Conservation (phyloP, 2,113 vertebrate species). For the Indri indri region DNA sequence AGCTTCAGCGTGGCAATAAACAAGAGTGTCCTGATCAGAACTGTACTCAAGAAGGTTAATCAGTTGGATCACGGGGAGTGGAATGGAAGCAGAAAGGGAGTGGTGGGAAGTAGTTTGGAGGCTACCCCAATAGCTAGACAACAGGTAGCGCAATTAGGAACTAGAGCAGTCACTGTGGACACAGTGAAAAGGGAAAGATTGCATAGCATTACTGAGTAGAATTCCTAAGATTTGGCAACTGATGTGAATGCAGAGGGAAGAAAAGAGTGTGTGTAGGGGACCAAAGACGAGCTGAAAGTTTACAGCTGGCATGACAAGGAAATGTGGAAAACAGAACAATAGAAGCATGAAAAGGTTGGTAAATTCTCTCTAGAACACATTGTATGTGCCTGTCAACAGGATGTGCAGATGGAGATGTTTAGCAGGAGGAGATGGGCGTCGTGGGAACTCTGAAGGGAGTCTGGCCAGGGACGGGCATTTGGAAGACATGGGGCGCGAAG, state of each 20-base stretch:
- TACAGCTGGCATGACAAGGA: background rate
- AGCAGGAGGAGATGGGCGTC: background rate
- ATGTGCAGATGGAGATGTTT: background rate
- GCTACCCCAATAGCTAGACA: background rate
- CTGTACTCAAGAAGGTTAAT: background rate
- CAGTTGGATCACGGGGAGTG: background rate
- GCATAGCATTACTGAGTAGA: background rate
- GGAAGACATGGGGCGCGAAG: background rate
- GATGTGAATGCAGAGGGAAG: background rate
- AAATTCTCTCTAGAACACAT: background rate
- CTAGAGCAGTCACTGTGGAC: background rate
- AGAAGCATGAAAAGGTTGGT: background rate
- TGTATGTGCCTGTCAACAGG: background rate
- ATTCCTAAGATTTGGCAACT: background rate
- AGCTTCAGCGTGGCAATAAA: background rate
- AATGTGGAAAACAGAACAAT: constrained; percentile 45
- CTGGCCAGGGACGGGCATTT: background rate
- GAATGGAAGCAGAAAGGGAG: background rate
- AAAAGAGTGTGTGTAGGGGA: background rate
- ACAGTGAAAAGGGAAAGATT: background rate
- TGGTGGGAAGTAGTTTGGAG: background rate
- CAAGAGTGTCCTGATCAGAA: background rate
- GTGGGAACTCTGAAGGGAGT: background rate
- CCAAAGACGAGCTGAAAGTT: constrained; percentile 5
- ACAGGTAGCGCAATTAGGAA: background rate